A percentile compares a stretch with the other conserved stretches of the same genome.
phyloP scores from a whole-genome alignment of 2,797 vertebrate species.

The Mus spretus region DNA sequence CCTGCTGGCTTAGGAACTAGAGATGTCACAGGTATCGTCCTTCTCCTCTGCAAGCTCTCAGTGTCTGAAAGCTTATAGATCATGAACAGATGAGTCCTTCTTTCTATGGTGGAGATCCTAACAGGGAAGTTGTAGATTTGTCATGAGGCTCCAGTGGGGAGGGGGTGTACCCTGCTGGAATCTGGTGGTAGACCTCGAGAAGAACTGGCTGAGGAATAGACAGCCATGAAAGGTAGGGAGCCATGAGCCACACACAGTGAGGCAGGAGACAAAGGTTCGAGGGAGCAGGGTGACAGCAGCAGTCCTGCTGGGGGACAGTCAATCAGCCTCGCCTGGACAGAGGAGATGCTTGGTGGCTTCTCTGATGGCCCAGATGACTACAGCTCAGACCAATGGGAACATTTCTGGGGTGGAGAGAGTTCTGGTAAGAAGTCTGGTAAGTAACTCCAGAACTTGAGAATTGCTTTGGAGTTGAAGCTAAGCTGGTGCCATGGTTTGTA shows the following conservation, averaged over 20 bases:
- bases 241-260: too few species aligned
- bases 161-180: too few species aligned
- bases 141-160: neutral
- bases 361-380: too few species aligned
- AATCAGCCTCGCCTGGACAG: neutral
- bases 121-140: neutral
- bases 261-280: too few species aligned
- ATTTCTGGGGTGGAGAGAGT: neutral
- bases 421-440: neutral
- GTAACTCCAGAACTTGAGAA: neutral
- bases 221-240: rapidly evolving
- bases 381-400: neutral
- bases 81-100: neutral
- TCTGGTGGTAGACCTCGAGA: neutral
- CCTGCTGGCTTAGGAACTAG: neutral
- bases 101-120: neutral
- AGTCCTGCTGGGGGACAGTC: neutral
- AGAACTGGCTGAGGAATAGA: neutral
- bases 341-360: neutral
- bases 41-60: neutral
- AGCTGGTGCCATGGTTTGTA: neutral
- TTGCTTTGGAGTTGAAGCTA: neutral
- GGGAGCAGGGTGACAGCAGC: neutral
- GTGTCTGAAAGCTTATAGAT: neutral
- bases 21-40: neutral